Percentiles rank a stretch among this genome's conserved stretches.
Evolutionary conservation across 1,140 invertebrate species (phyloP).

Genomic region (Diabrotica virgifera): DNA sequence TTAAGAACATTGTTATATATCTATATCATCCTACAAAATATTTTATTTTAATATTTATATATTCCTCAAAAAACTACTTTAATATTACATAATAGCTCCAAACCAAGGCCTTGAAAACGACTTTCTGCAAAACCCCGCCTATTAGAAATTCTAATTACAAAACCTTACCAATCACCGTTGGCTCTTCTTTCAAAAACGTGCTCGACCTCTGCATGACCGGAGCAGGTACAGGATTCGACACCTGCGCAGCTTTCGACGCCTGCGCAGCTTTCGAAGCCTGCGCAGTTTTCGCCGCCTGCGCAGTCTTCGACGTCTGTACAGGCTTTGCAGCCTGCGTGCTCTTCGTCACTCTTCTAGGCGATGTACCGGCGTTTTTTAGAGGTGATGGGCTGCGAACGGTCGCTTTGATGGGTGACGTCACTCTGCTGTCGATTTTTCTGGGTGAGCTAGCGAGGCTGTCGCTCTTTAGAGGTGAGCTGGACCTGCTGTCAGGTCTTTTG

Average conservation of each 20-base stretch:
- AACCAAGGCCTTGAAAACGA: too few relatives aligned
- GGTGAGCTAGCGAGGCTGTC: slow-evolving; percentile 36
- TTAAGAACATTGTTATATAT: too few relatives aligned
- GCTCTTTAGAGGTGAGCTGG: slow-evolving; percentile 36
- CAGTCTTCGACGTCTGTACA: background rate
- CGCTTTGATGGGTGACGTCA: slow-evolving; percentile 38
- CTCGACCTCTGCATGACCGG: slow-evolving; percentile 58
- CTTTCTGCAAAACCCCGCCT: background rate
- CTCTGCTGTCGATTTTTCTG: slow-evolving; percentile 36
- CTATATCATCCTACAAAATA: too few relatives aligned
- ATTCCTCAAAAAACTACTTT: too few relatives aligned
- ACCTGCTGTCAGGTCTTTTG: slow-evolving; percentile 30
- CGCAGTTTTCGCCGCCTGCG: background rate
- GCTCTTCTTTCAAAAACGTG: slow-evolving; percentile 71
- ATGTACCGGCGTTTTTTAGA: slow-evolving; percentile 26
- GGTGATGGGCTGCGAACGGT: slow-evolving; percentile 34
- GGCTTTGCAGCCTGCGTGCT: background rate
- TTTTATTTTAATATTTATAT: too few relatives aligned
- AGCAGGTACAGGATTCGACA: slow-evolving; percentile 1
- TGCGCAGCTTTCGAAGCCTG: background rate
- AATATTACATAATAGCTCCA: too few relatives aligned
- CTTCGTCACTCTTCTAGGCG: slow-evolving; percentile 24
- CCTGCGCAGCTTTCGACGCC: slow-evolving; percentile 4
- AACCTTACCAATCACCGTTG: slow-evolving; percentile 41
- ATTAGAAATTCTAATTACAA: slow-evolving; percentile 26